Conservation (phyloP, 1,140 invertebrate genomes). For the Eurosta solidaginis region DNA sequence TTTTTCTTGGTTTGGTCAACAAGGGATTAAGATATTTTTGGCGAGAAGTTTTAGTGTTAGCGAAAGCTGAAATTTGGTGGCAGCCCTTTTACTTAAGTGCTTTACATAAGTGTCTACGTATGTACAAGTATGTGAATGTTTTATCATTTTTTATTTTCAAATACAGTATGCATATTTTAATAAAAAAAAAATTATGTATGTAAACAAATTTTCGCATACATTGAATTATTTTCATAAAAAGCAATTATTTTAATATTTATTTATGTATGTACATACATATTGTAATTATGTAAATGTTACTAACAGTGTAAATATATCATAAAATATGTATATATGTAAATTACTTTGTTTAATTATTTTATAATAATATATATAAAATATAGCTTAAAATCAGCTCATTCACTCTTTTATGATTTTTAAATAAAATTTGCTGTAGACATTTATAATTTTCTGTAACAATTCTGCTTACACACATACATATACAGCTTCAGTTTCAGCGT, state of each 20-base stretch:
- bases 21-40: no score
- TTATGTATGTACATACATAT: not conserved
- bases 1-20: no score
- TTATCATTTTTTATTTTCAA: not conserved
- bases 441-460: not conserved
- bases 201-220: not conserved
- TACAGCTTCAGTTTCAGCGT: not conserved
- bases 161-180: not conserved
- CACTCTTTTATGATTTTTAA: not conserved
- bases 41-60: no score
- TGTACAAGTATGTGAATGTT: no score
- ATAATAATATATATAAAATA: not conserved
- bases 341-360: no score
- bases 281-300: not conserved
- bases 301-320: not conserved
- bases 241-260: not conserved
- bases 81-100: no score
- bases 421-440: not conserved
- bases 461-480: no score
- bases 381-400: not conserved
- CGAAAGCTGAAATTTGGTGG: no score
- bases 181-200: not conserved
- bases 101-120: no score
- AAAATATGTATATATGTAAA: conserved; percentile 9
- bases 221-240: not conserved